A percentile compares a stretch with the other conserved stretches of the same genome.
These are phyloP conservation scores for Tachuris rubrigastra DNA, from an alignment of 2,113 vertebrate species.

Conservation along the genomic window DNA sequence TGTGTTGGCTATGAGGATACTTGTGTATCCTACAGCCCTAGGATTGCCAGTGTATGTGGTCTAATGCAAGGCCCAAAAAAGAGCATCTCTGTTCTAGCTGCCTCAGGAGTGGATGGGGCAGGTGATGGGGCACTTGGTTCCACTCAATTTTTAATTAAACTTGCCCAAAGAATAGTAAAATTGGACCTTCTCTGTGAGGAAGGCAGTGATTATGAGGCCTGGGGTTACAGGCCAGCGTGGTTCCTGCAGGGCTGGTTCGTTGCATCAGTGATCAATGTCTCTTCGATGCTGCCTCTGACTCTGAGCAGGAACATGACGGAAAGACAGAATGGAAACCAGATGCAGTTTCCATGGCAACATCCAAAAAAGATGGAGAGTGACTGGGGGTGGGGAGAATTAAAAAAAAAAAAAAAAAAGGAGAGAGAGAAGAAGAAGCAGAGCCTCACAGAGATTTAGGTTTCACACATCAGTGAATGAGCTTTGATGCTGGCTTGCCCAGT, in stretches of 20 bases:
- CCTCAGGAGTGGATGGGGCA: background rate
- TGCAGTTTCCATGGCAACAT: slow-evolving; percentile 78
- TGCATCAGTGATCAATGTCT: slow-evolving; percentile 72
- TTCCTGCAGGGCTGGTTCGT: slow-evolving; percentile 31
- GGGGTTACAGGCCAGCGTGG: slow-evolving; percentile 13
- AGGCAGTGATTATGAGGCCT: background rate
- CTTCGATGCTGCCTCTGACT: slow-evolving; percentile 54
- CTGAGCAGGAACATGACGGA: slow-evolving; percentile 56
- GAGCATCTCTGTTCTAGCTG: background rate
- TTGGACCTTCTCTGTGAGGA: slow-evolving; percentile 9
- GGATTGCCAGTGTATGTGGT: background rate
- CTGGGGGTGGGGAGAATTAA: background rate
- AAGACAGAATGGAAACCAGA: slow-evolving; percentile 68
- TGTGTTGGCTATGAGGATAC: background rate
- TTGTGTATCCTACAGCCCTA: background rate
- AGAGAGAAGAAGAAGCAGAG: background rate
- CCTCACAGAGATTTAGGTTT: slow-evolving; percentile 54
- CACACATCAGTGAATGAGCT: slow-evolving; percentile 47
- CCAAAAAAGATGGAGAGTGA: slow-evolving; percentile 52
- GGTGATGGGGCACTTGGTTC: background rate
- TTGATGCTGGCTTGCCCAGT: background rate
- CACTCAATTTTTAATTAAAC: slow-evolving; percentile 55
- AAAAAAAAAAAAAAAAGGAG: background rate
- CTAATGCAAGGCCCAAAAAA: background rate
- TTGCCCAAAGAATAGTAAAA: background rate